A percentile compares a stretch with the other conserved stretches of the same genome.
Evolutionary conservation across 2,888 invertebrate species (phyloP).

Genomic region (Andricus curvator): DNA sequence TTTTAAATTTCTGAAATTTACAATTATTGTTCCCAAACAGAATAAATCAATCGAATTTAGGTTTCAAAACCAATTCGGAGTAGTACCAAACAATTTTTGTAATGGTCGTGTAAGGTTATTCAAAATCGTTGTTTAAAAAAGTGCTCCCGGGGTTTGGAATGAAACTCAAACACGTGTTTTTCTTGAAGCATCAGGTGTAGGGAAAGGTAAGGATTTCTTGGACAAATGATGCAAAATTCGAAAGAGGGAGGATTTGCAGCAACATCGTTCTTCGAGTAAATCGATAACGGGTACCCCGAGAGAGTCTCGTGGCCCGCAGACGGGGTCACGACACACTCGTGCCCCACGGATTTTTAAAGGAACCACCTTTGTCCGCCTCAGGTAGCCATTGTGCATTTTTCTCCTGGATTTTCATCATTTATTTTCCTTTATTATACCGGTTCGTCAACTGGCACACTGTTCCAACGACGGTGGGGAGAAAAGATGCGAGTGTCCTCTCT

Average conservation of each 20-base stretch:
- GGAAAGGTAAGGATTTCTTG: not conserved
- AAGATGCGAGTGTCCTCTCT: constrained; percentile 35
- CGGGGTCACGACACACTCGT: constrained; percentile 39
- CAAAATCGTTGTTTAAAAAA: too few species aligned
- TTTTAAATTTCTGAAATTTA: too few species aligned
- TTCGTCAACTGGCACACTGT: constrained; percentile 50
- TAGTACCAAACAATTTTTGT: too few species aligned
- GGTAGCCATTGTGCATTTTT: constrained; percentile 48
- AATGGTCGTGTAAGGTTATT: too few species aligned
- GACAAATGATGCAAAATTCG: constrained; percentile 46
- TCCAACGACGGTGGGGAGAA: constrained; percentile 34
- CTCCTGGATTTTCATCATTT: constrained; percentile 54
- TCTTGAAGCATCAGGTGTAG: constrained; percentile 15
- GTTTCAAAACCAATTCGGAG: not conserved
- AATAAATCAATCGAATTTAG: not conserved
- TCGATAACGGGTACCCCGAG: constrained; percentile 55
- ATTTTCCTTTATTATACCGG: constrained; percentile 56
- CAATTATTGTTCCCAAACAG: not conserved
- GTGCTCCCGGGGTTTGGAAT: not conserved
- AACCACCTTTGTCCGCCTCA: constrained; percentile 47
- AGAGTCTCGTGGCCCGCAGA: constrained; percentile 45
- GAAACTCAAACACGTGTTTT: not conserved
- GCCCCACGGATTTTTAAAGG: not conserved
- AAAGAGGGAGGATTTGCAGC: constrained; percentile 56
- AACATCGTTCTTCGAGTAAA: constrained; percentile 56